Evolutionary conservation across 2,113 vertebrate species (phyloP), one percentile per base, ranked within the genome.

Genomic region (Perca schrenkii): DNA sequence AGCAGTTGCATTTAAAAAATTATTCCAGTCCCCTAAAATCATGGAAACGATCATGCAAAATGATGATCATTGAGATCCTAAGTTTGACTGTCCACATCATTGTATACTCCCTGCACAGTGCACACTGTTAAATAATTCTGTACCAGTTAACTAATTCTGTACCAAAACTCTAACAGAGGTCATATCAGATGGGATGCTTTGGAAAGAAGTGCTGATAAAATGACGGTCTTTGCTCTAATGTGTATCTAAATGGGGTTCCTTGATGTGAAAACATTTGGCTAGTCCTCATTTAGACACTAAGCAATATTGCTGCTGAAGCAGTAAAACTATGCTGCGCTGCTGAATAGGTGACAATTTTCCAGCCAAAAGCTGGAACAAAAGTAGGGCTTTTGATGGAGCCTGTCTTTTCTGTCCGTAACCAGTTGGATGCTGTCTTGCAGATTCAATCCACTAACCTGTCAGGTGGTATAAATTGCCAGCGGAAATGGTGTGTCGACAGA

Each of bases 361-460:
- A 31, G 61, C 71, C 54, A 2, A 76, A 85, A 81, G 63, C 78
- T 84, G 84, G 49, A 89, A 73, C 61, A 82, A 71, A 82, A 83
- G 74, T 86, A 64, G 34, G 14, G 19, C 34, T 77, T 78, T 74
- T 61, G 77, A 89, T 76, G 56, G 43, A 75, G 66, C 6, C 7
- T 1, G 56, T 16, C 46, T 53, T 88, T 83, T 70, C 70, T 84
- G 61, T 52, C 72, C 83, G 71, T 11, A 73, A 53, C 74, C 78
- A 69, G 31, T 85, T 74, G 82, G 66, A 80, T 43, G 53, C 65
- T 76, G 67, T 83, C 76, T 77, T 31, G 11, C 78, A 82, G 64
- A 81, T 79, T 84, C 57, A 83, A 80, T 89, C 60, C 69, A 73
- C 74, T 79, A 25, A 71, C 61, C 79, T 86, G 82, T 91, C 91